These are phyloP conservation scores for Sinotaia quadrata DNA, from an alignment of 2,888 invertebrate species.

Conservation along the genomic window DNA sequence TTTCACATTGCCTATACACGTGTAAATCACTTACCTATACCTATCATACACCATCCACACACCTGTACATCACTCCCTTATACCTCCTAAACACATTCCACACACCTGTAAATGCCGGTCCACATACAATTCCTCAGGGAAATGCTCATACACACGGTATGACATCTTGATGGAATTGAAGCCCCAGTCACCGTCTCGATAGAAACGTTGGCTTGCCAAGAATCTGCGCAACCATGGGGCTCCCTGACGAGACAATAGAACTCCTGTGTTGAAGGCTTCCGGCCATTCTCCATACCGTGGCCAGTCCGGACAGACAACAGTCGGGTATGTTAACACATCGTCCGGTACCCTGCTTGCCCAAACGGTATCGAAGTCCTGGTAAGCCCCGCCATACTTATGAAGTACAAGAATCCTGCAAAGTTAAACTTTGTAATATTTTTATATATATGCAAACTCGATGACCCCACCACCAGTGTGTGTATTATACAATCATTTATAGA, in stretches of 20 bases:
- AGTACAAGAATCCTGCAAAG: no score
- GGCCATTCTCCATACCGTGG: conserved; percentile 42
- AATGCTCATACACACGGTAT: background rate
- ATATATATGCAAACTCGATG: no score
- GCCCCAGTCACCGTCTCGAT: conserved; percentile 23
- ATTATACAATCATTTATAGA: no score
- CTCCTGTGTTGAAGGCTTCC: conserved; percentile 36
- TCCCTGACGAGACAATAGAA: conserved; percentile 45
- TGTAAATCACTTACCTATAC: no score
- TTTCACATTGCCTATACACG: no score
- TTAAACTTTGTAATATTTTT: no score
- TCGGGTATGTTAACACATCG: conserved; percentile 42
- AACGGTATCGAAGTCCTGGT: conserved; percentile 55
- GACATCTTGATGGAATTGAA: conserved; percentile 32
- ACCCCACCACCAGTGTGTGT: no score
- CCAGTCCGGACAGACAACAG: conserved; percentile 52
- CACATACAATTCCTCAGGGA: background rate
- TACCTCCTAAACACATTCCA: no score
- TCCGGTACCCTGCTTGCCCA: conserved; percentile 48
- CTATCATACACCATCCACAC: no score
- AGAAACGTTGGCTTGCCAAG: conserved; percentile 23
- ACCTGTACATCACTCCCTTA: no score
- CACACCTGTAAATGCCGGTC: background rate
- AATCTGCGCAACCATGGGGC: conserved; percentile 26
- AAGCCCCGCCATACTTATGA: conserved; percentile 59